A percentile compares a stretch with the other conserved stretches of the same genome.
Evolutionary conservation across 2,113 vertebrate genomes (phyloP).

Genomic region (Nothocercus julius): DNA sequence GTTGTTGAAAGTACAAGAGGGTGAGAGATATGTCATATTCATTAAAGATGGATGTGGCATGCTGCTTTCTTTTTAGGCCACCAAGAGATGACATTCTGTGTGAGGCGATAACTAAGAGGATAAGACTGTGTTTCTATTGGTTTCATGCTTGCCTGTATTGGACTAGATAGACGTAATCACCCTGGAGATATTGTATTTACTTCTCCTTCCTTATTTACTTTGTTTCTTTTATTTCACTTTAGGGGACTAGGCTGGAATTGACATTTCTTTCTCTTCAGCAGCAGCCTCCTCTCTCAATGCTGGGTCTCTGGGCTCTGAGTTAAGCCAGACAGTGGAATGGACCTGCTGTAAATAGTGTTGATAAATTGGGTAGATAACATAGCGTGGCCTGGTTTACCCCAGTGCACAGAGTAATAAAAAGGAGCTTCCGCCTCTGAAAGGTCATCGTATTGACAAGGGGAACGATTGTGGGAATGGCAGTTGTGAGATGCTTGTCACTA

Average conservation of each 20-base stretch:
- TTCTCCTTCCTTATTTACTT: slow-evolving; percentile 68
- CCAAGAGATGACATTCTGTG: slow-evolving; percentile 32
- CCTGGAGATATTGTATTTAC: slow-evolving; percentile 61
- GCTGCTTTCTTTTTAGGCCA: slow-evolving; percentile 29
- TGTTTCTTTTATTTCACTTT: slow-evolving; percentile 72
- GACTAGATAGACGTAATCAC: slow-evolving; percentile 46
- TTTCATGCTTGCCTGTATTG: slow-evolving; percentile 32
- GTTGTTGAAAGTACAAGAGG: neutral
- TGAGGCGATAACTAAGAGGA: slow-evolving; percentile 20
- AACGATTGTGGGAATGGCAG: neutral
- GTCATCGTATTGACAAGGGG: slow-evolving; percentile 66
- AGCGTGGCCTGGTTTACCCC: slow-evolving; percentile 63
- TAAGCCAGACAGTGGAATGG: slow-evolving; percentile 71
- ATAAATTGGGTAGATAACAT: slow-evolving; percentile 78
- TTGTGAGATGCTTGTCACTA: neutral
- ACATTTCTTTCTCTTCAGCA: slow-evolving; percentile 67
- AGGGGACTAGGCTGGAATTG: slow-evolving; percentile 65
- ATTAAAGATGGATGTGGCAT: slow-evolving; percentile 31
- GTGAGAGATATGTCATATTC: neutral
- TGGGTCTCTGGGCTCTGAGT: slow-evolving; percentile 66
- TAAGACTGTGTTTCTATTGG: slow-evolving; percentile 27
- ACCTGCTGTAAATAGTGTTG: slow-evolving; percentile 72
- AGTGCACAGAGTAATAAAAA: slow-evolving; percentile 69
- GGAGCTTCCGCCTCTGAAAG: slow-evolving; percentile 65
- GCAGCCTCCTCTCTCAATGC: slow-evolving; percentile 42